These are phyloP conservation scores for Eleutherodactylus coqui DNA, from an alignment of 2,797 vertebrate species.

Conservation along the genomic window DNA sequence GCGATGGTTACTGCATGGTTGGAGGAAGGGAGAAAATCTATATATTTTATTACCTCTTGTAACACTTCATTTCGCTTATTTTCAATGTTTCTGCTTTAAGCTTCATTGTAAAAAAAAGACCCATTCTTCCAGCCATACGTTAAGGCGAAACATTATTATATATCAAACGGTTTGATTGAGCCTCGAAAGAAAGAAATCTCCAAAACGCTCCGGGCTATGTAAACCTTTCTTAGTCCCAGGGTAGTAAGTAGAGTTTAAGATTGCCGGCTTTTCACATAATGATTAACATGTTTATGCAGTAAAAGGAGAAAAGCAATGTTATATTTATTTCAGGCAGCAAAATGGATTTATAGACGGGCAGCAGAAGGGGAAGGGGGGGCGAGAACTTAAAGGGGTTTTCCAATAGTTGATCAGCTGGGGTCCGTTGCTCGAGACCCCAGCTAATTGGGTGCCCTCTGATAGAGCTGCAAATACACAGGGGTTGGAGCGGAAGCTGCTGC, in stretches of 20 bases:
- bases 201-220: constrained; percentile 46
- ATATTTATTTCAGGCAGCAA: constrained; percentile 54
- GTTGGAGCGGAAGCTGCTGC: too few relatives aligned
- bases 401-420: too few relatives aligned
- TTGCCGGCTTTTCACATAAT: constrained; percentile 52
- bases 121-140: neutral
- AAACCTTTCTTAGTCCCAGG: constrained; percentile 46
- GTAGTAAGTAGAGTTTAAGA: constrained; percentile 51
- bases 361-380: neutral
- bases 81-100: neutral
- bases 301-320: constrained; percentile 51
- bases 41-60: neutral
- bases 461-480: too few relatives aligned
- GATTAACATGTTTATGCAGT: constrained; percentile 57
- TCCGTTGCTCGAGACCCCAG: too few relatives aligned
- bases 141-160: constrained; percentile 7
- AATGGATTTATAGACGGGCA: constrained; percentile 51
- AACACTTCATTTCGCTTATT: neutral
- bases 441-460: too few relatives aligned
- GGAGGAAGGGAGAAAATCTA: neutral
- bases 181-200: neutral
- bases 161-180: constrained; percentile 39
- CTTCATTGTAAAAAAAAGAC: neutral
- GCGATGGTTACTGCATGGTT: neutral
- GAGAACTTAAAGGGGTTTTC: too few relatives aligned